phyloP scores from a whole-genome alignment of 2,113 vertebrate genomes.

The Pedetes capensis region DNA sequence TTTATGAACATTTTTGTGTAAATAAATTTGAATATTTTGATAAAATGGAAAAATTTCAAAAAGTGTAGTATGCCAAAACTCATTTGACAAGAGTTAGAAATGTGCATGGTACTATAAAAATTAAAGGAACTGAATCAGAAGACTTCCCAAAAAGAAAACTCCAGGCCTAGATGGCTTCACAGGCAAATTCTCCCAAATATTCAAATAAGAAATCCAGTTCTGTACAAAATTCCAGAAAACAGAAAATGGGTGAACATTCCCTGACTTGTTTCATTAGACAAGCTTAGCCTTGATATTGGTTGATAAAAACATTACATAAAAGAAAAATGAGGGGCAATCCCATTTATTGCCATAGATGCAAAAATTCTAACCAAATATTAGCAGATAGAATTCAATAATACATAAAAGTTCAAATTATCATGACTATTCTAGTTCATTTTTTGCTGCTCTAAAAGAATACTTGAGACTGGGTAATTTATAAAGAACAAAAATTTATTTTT shows the following conservation, averaged over 20 bases:
- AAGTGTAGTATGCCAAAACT: slow-evolving; percentile 3
- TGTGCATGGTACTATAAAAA: not conserved
- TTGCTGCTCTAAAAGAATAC: not conserved
- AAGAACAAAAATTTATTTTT: not conserved
- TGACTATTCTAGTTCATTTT: not conserved
- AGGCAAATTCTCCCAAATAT: not conserved
- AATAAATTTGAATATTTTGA: not conserved
- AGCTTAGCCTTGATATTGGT: not conserved
- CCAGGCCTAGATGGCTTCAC: not conserved
- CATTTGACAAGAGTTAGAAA: slow-evolving; percentile 29
- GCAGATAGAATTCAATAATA: not conserved
- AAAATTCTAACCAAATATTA: not conserved
- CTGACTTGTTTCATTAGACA: not conserved
- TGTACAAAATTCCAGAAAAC: slow-evolving; percentile 21
- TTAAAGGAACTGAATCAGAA: slow-evolving; percentile 12
- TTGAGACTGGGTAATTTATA: not conserved
- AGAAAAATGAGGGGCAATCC: not conserved
- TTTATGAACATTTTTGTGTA: not conserved
- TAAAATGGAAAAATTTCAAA: not conserved
- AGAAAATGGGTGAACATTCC: not conserved
- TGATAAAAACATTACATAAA: not conserved
- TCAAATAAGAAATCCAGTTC: slow-evolving; percentile 25
- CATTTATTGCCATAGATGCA: slow-evolving; percentile 2
- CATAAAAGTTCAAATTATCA: not conserved
- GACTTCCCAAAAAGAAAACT: slow-evolving; percentile 27